Conservation (phyloP, 2,797 vertebrate species). For the Alcedo atthis region DNA sequence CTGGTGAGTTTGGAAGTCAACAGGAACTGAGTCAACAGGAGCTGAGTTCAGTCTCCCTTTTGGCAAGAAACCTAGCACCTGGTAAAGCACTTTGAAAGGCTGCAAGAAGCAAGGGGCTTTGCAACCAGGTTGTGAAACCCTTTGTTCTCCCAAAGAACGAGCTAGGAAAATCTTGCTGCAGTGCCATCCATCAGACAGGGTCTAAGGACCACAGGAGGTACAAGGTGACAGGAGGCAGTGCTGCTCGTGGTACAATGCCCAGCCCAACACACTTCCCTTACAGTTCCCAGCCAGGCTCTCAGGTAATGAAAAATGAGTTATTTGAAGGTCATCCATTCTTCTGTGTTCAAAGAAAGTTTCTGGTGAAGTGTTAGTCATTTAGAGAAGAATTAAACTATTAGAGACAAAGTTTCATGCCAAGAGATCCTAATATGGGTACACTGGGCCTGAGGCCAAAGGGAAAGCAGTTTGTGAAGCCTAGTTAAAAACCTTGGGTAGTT, state of each 20-base stretch:
- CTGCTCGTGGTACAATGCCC: background rate
- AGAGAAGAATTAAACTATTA: background rate
- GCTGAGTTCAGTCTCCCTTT: background rate
- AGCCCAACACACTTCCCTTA: background rate
- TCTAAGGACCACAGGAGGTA: background rate
- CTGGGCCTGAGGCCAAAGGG: background rate
- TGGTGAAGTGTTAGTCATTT: constrained; percentile 12
- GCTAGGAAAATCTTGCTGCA: background rate
- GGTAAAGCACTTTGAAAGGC: background rate
- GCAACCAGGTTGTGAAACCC: background rate
- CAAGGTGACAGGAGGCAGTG: background rate
- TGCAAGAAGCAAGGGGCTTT: background rate
- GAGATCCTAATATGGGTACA: background rate
- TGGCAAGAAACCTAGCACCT: constrained; percentile 24
- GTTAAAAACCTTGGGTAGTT: background rate
- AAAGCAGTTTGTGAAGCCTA: background rate
- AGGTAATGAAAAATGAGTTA: background rate
- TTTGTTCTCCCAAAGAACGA: constrained; percentile 20
- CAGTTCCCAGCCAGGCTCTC: background rate
- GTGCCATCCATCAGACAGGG: background rate
- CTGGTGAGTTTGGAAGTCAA: constrained; percentile 2
- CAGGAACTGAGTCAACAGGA: background rate
- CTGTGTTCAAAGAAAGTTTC: background rate
- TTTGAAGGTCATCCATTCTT: constrained; percentile 46
- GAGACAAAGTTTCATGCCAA: background rate